Conservation (phyloP, 2,797 vertebrate species). For the Sebastes steindachneri region DNA sequence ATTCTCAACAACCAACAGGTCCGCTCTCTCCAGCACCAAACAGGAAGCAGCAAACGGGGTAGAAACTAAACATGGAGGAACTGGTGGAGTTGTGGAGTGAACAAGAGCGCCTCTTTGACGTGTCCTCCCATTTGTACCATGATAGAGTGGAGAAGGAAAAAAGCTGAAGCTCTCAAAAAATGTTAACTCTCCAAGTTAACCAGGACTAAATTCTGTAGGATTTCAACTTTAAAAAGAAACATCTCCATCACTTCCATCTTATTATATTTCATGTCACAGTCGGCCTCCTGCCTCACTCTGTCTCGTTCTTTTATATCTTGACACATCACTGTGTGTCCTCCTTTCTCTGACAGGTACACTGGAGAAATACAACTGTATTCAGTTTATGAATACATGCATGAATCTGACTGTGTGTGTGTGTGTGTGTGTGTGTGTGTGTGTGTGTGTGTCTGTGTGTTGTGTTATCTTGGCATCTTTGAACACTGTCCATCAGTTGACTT, state of each 20-base stretch:
- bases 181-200: too few species aligned
- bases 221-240: neutral
- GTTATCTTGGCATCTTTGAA: neutral
- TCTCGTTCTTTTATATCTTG: neutral
- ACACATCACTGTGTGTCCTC: neutral
- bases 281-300: neutral
- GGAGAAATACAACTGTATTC: neutral
- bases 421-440: too few species aligned
- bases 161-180: too few species aligned
- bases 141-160: too few species aligned
- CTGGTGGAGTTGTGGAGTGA: too few species aligned
- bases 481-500: neutral
- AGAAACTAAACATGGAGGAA: too few species aligned
- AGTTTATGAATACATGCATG: conserved; percentile 8
- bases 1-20: too few species aligned
- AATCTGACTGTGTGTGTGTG: neutral
- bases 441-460: neutral
- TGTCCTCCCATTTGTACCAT: too few species aligned
- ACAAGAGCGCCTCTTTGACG: too few species aligned
- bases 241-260: neutral
- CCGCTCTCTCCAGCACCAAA: too few species aligned
- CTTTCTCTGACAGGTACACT: neutral
- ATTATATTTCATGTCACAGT: neutral
- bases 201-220: neutral
- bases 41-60: too few species aligned